phyloP scores from a whole-genome alignment of 1,140 invertebrate genomes.

The Plectrocnemia conspersa region DNA sequence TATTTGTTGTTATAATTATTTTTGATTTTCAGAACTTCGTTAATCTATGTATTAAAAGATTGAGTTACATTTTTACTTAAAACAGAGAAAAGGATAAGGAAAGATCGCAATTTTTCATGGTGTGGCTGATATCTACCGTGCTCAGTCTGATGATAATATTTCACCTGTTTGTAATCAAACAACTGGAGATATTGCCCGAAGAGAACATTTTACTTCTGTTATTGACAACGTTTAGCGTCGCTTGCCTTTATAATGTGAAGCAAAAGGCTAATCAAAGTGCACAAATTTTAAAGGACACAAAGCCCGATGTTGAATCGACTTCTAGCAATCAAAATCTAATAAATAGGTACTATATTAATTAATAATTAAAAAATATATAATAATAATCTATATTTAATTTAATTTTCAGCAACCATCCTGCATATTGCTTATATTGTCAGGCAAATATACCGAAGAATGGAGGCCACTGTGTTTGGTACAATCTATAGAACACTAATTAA shows the following conservation, averaged over 20 bases:
- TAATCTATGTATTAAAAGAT: too few relatives aligned
- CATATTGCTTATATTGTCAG: conserved; percentile 43
- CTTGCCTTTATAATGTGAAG: conserved; percentile 58
- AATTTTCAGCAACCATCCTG: conserved; percentile 37
- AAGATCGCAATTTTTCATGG: conserved; percentile 60
- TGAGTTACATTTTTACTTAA: too few relatives aligned
- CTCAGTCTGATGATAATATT: conserved; percentile 61
- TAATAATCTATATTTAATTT: neutral
- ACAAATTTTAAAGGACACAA: neutral
- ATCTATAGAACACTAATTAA: too few relatives aligned
- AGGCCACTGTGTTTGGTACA: conserved; percentile 53
- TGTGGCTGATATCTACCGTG: conserved; percentile 62
- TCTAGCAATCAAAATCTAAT: neutral
- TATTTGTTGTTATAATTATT: too few relatives aligned
- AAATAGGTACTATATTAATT: neutral
- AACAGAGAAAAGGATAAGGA: conserved; percentile 9
- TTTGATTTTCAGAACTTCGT: too few relatives aligned
- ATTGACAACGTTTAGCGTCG: conserved; percentile 53
- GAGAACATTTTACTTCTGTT: conserved; percentile 62
- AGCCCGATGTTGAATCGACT: neutral
- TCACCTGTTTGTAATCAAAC: conserved; percentile 57
- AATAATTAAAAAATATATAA: neutral
- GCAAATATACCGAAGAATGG: conserved; percentile 44
- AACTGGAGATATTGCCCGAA: conserved; percentile 61
- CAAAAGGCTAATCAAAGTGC: conserved; percentile 43